phyloP scores from a whole-genome alignment of 2,888 invertebrate genomes.

The Aporophyla lueneburgensis region DNA sequence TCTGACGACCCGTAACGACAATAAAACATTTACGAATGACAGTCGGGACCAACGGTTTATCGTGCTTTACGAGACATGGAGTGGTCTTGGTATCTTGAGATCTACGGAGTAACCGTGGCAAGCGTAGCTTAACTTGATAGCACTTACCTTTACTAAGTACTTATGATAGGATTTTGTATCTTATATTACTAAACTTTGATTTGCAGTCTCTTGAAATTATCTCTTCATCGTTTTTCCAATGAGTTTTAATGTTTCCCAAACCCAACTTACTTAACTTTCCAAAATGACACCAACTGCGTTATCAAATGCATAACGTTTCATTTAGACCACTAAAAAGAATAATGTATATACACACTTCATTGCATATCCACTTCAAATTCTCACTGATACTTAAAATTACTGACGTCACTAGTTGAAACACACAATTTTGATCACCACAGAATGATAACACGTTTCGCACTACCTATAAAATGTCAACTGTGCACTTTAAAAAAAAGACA shows the following conservation, averaged over 20 bases:
- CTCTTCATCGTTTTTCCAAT: background rate
- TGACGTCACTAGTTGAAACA: too few relatives aligned
- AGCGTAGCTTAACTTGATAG: too few relatives aligned
- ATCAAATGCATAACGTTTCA: background rate
- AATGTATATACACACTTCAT: background rate
- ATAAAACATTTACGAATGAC: too few relatives aligned
- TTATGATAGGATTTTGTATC: background rate
- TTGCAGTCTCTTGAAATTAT: background rate
- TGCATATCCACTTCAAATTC: background rate
- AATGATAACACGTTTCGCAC: background rate
- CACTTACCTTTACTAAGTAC: too few relatives aligned
- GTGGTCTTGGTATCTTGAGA: too few relatives aligned
- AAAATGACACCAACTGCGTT: background rate
- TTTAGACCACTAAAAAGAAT: background rate
- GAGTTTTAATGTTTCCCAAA: background rate
- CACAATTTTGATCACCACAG: background rate
- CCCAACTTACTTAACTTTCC: too few relatives aligned
- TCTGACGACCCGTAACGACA: too few relatives aligned
- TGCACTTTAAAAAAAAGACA: background rate
- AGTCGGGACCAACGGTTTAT: too few relatives aligned
- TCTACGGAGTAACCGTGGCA: too few relatives aligned
- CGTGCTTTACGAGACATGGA: too few relatives aligned
- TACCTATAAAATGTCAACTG: background rate
- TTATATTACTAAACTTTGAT: background rate
- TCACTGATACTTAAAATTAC: background rate